These are phyloP conservation scores for Lophius piscatorius DNA, from an alignment of 2,113 vertebrate species.

Conservation along the genomic window DNA sequence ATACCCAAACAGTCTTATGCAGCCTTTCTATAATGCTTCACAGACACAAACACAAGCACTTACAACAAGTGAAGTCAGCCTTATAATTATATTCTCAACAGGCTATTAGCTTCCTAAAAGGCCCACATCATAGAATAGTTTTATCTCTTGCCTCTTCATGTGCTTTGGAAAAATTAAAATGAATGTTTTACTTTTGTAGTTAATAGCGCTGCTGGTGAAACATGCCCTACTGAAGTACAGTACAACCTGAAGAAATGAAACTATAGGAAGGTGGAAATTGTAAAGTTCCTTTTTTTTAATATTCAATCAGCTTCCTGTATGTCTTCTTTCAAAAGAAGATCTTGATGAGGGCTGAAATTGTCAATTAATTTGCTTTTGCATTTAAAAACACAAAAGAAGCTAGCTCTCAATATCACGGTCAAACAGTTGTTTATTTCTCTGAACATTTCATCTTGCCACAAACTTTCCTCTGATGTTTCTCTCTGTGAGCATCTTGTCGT, in stretches of 20 bases:
- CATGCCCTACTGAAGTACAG: neutral
- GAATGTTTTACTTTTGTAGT: neutral
- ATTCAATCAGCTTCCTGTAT: neutral
- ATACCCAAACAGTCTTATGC: neutral
- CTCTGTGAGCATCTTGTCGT: conserved; percentile 34
- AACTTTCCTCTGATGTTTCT: conserved; percentile 17
- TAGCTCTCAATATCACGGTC: conserved; percentile 1
- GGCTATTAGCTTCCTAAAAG: neutral
- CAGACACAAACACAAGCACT: neutral
- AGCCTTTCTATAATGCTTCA: neutral
- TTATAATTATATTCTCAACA: conserved; percentile 3
- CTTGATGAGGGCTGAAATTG: conserved; percentile 9
- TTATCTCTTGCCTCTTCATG: neutral
- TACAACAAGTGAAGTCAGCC: conserved; percentile 10
- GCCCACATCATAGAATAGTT: neutral
- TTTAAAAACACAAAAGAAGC: neutral
- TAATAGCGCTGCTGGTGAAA: neutral
- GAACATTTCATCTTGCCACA: conserved; percentile 18
- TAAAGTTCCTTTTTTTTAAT: too few relatives aligned
- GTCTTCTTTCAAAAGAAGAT: neutral
- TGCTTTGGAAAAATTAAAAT: neutral
- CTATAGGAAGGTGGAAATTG: too few relatives aligned
- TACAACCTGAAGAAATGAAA: neutral
- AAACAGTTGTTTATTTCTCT: conserved; percentile 9
- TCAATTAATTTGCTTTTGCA: too few relatives aligned